Conservation (phyloP, 2,113 vertebrate species). For the Nothobranchius kuhntae region DNA sequence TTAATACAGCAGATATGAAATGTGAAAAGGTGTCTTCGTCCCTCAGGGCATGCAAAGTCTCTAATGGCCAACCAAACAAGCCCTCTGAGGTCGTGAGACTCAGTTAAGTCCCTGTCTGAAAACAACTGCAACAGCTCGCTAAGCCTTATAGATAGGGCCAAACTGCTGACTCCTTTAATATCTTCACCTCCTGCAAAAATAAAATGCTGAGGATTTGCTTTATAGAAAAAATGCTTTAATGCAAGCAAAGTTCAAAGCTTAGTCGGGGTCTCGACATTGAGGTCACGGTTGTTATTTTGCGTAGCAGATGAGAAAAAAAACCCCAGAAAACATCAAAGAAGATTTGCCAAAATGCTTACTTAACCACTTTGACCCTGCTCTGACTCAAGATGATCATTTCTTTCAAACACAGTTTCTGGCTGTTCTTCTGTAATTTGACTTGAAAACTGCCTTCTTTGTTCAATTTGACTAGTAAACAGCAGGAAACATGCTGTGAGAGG, state of each 20-base stretch:
- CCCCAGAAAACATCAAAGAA: background rate
- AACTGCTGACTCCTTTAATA: conserved; percentile 61
- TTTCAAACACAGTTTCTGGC: background rate
- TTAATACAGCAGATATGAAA: conserved; percentile 47
- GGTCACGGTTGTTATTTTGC: background rate
- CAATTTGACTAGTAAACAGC: background rate
- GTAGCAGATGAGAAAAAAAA: background rate
- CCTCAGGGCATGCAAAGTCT: conserved; percentile 6
- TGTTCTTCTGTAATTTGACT: background rate
- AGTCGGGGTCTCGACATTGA: background rate
- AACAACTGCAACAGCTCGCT: conserved; percentile 53
- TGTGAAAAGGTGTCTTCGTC: conserved; percentile 27
- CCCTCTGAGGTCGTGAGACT: conserved; percentile 32
- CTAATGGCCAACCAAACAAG: conserved; percentile 8
- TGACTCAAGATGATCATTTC: background rate
- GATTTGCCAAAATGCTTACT: too few relatives aligned
- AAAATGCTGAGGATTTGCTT: conserved; percentile 46
- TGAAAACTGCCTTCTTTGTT: background rate
- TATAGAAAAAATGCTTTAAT: conserved; percentile 9
- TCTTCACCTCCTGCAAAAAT: conserved; percentile 32
- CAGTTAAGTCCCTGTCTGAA: conserved; percentile 27
- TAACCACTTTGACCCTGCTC: background rate
- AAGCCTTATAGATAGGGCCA: conserved; percentile 24
- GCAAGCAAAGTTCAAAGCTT: background rate
- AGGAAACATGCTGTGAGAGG: background rate